Evolutionary conservation across 2,113 vertebrate genomes (phyloP).

Genomic region (Mustela lutreola): DNA sequence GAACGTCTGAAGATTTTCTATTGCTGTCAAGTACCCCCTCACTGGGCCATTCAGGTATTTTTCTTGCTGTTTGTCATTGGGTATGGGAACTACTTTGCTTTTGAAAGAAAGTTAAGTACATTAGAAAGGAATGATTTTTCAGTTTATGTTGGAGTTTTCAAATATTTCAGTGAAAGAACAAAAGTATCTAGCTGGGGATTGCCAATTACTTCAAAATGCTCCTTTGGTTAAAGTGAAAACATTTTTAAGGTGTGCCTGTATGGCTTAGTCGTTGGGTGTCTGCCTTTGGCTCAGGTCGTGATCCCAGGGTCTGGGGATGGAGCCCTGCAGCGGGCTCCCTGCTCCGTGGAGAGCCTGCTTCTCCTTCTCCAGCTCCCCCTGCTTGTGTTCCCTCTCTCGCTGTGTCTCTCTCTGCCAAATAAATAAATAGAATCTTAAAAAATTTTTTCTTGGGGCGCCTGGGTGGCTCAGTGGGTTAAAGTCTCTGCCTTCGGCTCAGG

Average conservation of each 20-base stretch:
- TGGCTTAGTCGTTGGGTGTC: too few relatives aligned
- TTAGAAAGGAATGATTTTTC: constrained; percentile 48
- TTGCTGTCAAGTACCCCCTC: constrained; percentile 93
- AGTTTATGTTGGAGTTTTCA: constrained; percentile 41
- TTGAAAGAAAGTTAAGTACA: constrained; percentile 1
- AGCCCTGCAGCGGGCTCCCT: too few relatives aligned
- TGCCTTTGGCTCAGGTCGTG: too few relatives aligned
- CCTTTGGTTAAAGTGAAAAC: constrained; percentile 63
- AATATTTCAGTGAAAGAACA: constrained; percentile 39
- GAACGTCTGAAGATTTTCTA: constrained; percentile 98
- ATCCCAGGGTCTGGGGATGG: too few relatives aligned
- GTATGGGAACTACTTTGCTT: not conserved
- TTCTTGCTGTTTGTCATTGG: constrained; percentile 18
- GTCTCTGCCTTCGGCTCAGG: too few relatives aligned
- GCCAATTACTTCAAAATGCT: not conserved
- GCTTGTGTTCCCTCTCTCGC: too few relatives aligned
- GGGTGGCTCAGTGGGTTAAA: too few relatives aligned
- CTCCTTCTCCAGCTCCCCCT: too few relatives aligned
- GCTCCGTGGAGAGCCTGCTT: too few relatives aligned
- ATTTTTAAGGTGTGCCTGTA: not conserved
- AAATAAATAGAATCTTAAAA: not conserved
- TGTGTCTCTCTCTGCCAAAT: too few relatives aligned
- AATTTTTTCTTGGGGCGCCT: not conserved
- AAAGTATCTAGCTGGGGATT: not conserved
- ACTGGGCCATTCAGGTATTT: constrained; percentile 94